Percentiles rank a stretch among this genome's conserved stretches.
Evolutionary conservation across 2,797 vertebrate genomes (phyloP).

Genomic region (Hozukius guyotensis): DNA sequence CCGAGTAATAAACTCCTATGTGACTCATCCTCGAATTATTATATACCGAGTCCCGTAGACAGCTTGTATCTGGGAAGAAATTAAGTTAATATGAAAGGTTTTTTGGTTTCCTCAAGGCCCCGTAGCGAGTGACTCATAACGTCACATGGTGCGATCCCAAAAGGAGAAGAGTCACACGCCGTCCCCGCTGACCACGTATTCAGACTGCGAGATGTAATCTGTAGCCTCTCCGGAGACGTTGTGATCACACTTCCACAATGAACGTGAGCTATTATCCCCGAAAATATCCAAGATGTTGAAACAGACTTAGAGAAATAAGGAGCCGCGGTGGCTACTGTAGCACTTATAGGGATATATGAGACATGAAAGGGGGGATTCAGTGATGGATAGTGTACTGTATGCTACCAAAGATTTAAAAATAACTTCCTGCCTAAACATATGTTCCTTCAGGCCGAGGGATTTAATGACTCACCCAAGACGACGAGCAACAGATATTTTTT

Average conservation of each 20-base stretch:
- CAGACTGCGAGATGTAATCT: background rate
- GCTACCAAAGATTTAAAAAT: constrained; percentile 47
- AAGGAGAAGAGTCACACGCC: constrained; percentile 15
- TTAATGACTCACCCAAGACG: constrained; percentile 51
- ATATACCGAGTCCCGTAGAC: constrained; percentile 15
- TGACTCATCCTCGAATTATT: constrained; percentile 34
- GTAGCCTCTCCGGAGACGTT: background rate
- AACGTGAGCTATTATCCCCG: background rate
- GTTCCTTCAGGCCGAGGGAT: constrained; percentile 33
- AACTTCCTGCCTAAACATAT: constrained; percentile 48
- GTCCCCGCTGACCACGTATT: constrained; percentile 14
- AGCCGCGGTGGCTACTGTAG: constrained; percentile 2
- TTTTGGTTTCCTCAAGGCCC: constrained; percentile 39
- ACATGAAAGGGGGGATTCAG: constrained; percentile 12
- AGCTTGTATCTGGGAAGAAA: constrained; percentile 32
- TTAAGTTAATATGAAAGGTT: constrained; percentile 25
- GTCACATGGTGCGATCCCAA: constrained; percentile 5
- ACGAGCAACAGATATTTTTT: constrained; percentile 38
- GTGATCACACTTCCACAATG: background rate
- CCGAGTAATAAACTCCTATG: constrained; percentile 4
- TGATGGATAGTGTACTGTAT: constrained; percentile 17
- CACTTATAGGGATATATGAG: background rate
- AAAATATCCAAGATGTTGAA: background rate
- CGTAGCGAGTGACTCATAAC: constrained; percentile 52
- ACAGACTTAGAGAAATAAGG: constrained; percentile 7